Percentiles rank a stretch among this genome's conserved stretches.
These are phyloP conservation scores for Dasysyrphus albostriatus DNA, from an alignment of 2,888 invertebrate genomes.

Conservation along the genomic window DNA sequence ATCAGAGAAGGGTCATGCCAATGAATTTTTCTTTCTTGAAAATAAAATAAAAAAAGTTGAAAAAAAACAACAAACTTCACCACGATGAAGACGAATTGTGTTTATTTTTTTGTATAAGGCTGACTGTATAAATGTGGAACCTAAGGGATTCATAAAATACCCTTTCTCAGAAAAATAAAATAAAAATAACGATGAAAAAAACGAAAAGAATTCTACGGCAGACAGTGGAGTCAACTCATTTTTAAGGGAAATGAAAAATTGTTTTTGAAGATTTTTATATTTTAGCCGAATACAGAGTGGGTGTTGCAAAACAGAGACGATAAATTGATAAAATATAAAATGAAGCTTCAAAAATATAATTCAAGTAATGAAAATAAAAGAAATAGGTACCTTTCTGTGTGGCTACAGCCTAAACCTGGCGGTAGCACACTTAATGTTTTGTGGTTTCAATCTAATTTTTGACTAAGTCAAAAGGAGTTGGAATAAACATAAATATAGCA, in stretches of 20 bases:
- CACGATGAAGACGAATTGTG: slow-evolving; percentile 39
- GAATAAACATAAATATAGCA: too few relatives aligned
- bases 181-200: not conserved
- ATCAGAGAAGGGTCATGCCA: slow-evolving; percentile 26
- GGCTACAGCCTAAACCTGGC: not conserved
- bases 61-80: slow-evolving; percentile 11
- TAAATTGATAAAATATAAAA: not conserved
- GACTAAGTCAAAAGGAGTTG: too few relatives aligned
- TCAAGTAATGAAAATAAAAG: not conserved
- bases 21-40: slow-evolving; percentile 14
- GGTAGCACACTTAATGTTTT: too few relatives aligned
- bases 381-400: too few relatives aligned
- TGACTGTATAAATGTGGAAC: slow-evolving; percentile 28
- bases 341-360: not conserved
- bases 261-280: slow-evolving; percentile 8
- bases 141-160: slow-evolving; percentile 7
- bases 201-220: not conserved
- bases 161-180: not conserved
- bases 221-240: slow-evolving; percentile 27
- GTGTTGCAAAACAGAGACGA: not conserved
- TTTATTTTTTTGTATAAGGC: slow-evolving; percentile 1
- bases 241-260: slow-evolving; percentile 25
- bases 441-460: too few relatives aligned
- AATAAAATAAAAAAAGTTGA: not conserved
- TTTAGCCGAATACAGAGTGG: not conserved